A percentile compares a stretch with the other conserved stretches of the same genome.
phyloP scores from a whole-genome alignment of 2,113 vertebrate genomes.

The Syngnathus typhle region DNA sequence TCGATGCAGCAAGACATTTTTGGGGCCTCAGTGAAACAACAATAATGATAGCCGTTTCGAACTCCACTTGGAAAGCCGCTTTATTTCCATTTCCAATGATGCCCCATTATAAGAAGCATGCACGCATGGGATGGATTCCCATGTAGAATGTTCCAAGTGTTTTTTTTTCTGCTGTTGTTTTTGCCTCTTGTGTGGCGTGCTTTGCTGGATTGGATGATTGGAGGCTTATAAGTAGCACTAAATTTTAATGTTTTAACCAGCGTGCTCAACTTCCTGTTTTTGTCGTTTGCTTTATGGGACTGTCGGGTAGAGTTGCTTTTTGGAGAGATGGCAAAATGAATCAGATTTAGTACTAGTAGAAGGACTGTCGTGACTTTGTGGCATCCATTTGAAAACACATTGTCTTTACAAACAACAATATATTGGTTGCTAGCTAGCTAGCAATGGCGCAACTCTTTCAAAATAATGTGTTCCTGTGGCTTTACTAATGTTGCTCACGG shows the following conservation, averaged over 20 bases:
- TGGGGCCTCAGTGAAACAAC: conserved; percentile 2
- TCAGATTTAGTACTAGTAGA: neutral
- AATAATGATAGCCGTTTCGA: neutral
- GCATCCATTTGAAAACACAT: too few relatives aligned
- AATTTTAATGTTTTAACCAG: neutral
- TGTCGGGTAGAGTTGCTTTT: neutral
- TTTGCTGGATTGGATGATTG: conserved; percentile 1
- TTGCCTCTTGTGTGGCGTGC: neutral
- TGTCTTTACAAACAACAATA: neutral
- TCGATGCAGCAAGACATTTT: neutral
- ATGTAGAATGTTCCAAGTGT: neutral
- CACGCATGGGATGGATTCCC: neutral
- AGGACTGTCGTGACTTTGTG: too few relatives aligned
- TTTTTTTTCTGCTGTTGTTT: neutral
- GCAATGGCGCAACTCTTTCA: neutral
- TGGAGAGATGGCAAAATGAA: neutral
- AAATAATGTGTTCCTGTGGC: neutral
- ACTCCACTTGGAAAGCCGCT: neutral
- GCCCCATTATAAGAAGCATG: neutral
- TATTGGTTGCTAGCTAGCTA: neutral
- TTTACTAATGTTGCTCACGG: neutral
- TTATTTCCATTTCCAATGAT: neutral
- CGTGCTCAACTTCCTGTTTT: neutral
- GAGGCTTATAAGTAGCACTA: neutral
- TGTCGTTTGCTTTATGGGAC: neutral